A percentile compares a stretch with the other conserved stretches of the same genome.
Conservation (phyloP, 2,888 invertebrate genomes). For the Alcis repandata region DNA sequence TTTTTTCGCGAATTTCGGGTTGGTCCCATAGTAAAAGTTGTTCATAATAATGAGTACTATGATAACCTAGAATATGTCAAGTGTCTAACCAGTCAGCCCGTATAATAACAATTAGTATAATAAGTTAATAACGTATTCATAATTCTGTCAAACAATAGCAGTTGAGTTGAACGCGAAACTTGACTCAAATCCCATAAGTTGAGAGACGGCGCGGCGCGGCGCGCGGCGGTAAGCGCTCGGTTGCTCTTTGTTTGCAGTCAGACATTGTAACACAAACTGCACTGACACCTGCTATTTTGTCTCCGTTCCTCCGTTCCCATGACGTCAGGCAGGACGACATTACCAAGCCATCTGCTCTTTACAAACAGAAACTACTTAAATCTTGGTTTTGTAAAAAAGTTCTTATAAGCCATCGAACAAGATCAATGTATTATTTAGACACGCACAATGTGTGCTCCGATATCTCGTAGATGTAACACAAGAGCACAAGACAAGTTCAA, state of each 20-base stretch:
- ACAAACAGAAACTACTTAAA: slow-evolving; percentile 13
- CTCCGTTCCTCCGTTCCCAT: slow-evolving; percentile 10
- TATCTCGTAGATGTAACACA: neutral
- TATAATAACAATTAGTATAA: too few species aligned
- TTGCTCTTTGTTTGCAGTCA: neutral
- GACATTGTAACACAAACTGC: neutral
- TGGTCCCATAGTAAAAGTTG: too few species aligned
- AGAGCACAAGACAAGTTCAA: neutral
- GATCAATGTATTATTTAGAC: neutral
- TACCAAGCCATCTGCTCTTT: slow-evolving; percentile 22
- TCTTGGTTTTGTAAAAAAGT: neutral
- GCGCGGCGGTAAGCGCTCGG: too few species aligned
- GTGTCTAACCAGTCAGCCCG: too few species aligned
- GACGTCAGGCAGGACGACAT: slow-evolving; percentile 2
- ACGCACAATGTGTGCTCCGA: neutral
- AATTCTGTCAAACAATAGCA: too few species aligned
- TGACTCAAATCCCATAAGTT: too few species aligned
- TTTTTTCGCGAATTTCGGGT: too few species aligned
- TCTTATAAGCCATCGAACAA: neutral
- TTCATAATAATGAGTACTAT: too few species aligned
- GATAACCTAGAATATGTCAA: too few species aligned
- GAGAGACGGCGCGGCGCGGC: too few species aligned
- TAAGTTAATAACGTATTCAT: too few species aligned
- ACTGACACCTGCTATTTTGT: neutral
- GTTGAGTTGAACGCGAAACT: too few species aligned